These are phyloP conservation scores for Onychostruthus taczanowskii DNA, from an alignment of 2,113 vertebrate species.

Conservation along the genomic window DNA sequence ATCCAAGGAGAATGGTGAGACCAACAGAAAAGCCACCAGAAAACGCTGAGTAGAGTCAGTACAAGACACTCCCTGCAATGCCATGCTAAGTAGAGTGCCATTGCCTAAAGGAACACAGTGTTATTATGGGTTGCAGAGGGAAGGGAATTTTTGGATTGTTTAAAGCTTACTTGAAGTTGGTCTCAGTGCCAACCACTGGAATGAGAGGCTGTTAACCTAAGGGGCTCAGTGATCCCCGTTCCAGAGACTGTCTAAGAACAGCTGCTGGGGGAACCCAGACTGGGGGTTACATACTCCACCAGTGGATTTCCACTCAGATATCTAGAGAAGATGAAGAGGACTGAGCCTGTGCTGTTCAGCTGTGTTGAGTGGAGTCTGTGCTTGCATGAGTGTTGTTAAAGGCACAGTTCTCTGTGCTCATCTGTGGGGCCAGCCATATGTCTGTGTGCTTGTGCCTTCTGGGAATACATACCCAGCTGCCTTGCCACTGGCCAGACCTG, in stretches of 20 bases:
- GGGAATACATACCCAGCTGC: not conserved
- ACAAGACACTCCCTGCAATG: not conserved
- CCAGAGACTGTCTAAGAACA: not conserved
- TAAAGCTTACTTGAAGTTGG: not conserved
- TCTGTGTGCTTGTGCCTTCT: not conserved
- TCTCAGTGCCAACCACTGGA: not conserved
- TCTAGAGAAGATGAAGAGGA: not conserved
- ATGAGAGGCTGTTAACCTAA: rapidly evolving
- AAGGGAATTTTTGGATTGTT: not conserved
- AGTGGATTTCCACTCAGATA: not conserved
- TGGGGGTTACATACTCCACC: not conserved
- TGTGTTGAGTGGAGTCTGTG: not conserved
- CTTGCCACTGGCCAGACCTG: not conserved
- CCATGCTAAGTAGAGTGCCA: not conserved
- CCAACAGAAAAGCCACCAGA: not conserved
- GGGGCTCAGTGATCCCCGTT: not conserved
- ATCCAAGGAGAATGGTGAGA: not conserved
- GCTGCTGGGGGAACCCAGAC: not conserved
- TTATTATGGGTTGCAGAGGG: not conserved
- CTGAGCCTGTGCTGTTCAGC: not conserved
- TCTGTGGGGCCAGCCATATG: rapidly evolving
- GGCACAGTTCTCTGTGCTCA: not conserved
- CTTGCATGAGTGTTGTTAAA: not conserved
- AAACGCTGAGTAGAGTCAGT: not conserved
- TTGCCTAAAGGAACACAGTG: not conserved